Evolutionary conservation across 2,888 invertebrate genomes (phyloP).

Genomic region (Scaeva pyrastri): DNA sequence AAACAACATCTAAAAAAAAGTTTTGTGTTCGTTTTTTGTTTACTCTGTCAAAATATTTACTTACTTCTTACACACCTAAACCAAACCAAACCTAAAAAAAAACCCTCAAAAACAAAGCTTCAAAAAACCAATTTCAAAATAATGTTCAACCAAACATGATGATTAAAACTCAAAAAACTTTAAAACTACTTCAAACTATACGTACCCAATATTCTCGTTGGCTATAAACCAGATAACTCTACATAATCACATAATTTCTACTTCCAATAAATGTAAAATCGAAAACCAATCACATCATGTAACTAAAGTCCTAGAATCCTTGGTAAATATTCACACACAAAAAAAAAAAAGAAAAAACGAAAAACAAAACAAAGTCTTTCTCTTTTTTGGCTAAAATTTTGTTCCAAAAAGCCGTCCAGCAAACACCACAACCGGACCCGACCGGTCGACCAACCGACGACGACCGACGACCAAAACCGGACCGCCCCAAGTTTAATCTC

Average conservation of each 20-base stretch:
- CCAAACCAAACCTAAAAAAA: too few relatives aligned
- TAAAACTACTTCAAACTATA: constrained; percentile 10
- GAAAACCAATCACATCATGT: constrained; percentile 51
- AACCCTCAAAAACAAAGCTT: neutral
- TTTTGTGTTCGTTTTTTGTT: neutral
- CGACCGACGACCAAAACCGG: too few relatives aligned
- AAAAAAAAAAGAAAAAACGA: neutral
- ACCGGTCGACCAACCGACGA: neutral
- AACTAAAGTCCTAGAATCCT: constrained; percentile 20
- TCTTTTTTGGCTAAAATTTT: neutral
- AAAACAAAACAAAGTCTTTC: neutral
- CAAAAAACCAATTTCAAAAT: constrained; percentile 1
- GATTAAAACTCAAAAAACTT: neutral
- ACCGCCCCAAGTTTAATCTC: constrained; percentile 48
- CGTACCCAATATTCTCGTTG: too few relatives aligned
- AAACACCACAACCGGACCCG: constrained; percentile 29
- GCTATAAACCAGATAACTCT: neutral
- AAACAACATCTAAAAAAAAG: too few relatives aligned
- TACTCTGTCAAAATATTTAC: neutral
- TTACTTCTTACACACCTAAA: too few relatives aligned
- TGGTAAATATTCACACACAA: constrained; percentile 14
- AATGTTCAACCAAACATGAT: neutral
- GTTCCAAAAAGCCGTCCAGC: constrained; percentile 31
- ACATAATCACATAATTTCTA: constrained; percentile 39
- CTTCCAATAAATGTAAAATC: constrained; percentile 49